phyloP scores from a whole-genome alignment of 2,113 vertebrate genomes.

The Tautogolabrus adspersus region DNA sequence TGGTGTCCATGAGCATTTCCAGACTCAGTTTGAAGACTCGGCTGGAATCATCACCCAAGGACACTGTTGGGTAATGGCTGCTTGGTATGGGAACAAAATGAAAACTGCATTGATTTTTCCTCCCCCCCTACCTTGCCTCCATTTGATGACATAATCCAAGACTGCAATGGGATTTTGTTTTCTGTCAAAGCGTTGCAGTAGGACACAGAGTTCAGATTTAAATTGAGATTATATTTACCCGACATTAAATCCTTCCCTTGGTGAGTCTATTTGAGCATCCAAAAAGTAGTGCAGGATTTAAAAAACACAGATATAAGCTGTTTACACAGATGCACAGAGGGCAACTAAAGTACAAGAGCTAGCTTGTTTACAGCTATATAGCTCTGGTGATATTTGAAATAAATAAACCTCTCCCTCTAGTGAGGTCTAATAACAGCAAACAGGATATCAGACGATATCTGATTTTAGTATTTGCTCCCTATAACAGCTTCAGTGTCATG shows the following conservation, averaged over 20 bases:
- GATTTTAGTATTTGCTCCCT: no score
- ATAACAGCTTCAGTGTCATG: no score
- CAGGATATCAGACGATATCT: no score
- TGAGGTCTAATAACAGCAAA: no score
- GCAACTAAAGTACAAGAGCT: conserved; percentile 36
- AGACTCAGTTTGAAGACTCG: not conserved
- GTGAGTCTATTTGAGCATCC: conserved; percentile 47
- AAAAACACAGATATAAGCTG: conserved; percentile 60
- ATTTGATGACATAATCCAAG: not conserved
- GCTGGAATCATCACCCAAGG: not conserved
- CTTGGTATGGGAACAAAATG: no score
- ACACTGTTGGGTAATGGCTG: no score
- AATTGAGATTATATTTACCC: conserved; percentile 58
- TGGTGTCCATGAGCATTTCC: no score
- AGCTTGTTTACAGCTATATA: conserved; percentile 9
- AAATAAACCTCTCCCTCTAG: no score
- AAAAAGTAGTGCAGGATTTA: conserved; percentile 65
- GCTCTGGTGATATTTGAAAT: no score
- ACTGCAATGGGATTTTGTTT: not conserved
- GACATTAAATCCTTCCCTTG: conserved; percentile 41
- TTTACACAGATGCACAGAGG: conserved; percentile 49
- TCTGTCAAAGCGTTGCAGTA: not conserved
- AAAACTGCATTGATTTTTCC: not conserved
- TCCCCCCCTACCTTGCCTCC: not conserved
- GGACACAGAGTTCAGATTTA: conserved; percentile 41